phyloP scores from a whole-genome alignment of 2,888 invertebrate genomes.

The Apamea monoglypha region DNA sequence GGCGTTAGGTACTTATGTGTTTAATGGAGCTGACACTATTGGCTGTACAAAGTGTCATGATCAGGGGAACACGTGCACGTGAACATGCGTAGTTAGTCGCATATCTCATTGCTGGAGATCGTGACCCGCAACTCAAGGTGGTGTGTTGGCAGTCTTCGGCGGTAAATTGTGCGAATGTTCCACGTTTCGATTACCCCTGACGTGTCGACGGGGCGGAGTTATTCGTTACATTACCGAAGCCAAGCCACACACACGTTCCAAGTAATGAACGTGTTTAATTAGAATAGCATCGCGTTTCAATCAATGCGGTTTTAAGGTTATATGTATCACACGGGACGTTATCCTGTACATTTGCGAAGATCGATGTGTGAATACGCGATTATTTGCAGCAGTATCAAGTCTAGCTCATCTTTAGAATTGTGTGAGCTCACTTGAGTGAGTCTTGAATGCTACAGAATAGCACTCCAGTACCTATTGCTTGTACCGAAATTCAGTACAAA shows the following conservation, averaged over 20 bases:
- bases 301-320: slow-evolving; percentile 36
- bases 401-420: background rate
- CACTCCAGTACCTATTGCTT: background rate
- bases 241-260: slow-evolving; percentile 16
- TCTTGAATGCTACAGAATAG: background rate
- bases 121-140: slow-evolving; percentile 47
- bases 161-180: slow-evolving; percentile 28
- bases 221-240: slow-evolving; percentile 37
- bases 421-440: background rate
- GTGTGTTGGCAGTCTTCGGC: slow-evolving; percentile 24
- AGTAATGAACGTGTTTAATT: slow-evolving; percentile 49
- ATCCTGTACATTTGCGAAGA: background rate
- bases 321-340: background rate
- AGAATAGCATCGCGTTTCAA: slow-evolving; percentile 40
- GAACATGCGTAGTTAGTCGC: slow-evolving; percentile 22
- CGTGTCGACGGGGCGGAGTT: slow-evolving; percentile 17
- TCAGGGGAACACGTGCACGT: slow-evolving; percentile 20
- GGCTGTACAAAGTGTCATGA: slow-evolving; percentile 23
- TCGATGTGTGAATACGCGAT: background rate
- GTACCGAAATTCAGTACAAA: slow-evolving; percentile 23
- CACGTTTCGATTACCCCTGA: slow-evolving; percentile 24
- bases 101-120: slow-evolving; percentile 24
- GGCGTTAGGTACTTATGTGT: slow-evolving; percentile 19
- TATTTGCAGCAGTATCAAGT: background rate
- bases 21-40: slow-evolving; percentile 21